Base-by-base conservation (phyloP, 2,888 invertebrate species). In the Hirtodrosophila alboralis region DNA sequence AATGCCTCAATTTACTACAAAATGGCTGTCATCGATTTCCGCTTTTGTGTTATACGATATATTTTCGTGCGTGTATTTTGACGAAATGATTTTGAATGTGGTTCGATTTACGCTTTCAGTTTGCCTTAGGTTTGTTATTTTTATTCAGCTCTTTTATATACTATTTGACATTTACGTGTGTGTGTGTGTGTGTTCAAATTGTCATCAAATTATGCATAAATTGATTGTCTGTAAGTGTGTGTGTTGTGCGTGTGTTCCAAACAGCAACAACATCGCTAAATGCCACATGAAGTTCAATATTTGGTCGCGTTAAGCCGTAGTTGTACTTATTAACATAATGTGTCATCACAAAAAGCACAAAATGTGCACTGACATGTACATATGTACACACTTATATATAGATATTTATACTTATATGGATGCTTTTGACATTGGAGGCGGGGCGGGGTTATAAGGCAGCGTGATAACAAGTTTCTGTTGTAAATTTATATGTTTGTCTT, bases 21-120 rank as follows among this genome's bases (percentile, higher is more conserved):
- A 79, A 79, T 79, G 79, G 83, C 76, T 66, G 83, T 74, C 79
- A 79, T 79, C 84, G 79, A 79, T 79, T 79, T 79, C 74, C 79
- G 79, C 77, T 78, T 80, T 71, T 56, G 54, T 60, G 69, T 58
- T 66, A 62, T 75, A 63, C 58, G 75, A 76, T 76, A 64, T 64
- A 45, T 59, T 41, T 48, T 16, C 31, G 13, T 5, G 23, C 30
- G 31, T 45, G 41, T n/a, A 54, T 65, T 44, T 60, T 70, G 53
- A 53, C 62, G 78, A 78, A 81, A 79, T 75, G 65, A 74, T 78
- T 75, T 75, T 58, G 40, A 62, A 51, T 60, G 56, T 37, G 62
- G 44, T 68, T 78, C 59, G 70, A 75, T 64, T 83, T 67, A 68
- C 78, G 67, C 67, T 62, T 67, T 68, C 61, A 53, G 41, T 61